Evolutionary conservation across 2,113 vertebrate genomes (phyloP), one percentile per base, ranked within the genome.

Genomic region (Coracopsis vasa): DNA sequence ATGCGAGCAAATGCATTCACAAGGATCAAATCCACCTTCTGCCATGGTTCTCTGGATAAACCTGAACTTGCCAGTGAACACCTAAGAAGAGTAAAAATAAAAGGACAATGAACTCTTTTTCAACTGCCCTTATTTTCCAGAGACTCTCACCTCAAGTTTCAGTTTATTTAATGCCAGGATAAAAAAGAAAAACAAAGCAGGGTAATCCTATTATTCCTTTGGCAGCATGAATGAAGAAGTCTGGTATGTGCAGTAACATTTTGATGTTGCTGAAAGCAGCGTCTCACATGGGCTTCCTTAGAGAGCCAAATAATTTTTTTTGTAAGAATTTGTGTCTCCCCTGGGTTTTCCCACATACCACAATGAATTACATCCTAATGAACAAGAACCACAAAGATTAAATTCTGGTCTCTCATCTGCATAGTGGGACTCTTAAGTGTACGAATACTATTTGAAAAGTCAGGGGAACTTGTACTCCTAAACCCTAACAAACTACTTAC

Each of bases 11-110:
- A 99, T 98, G 96, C 99, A 99, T 98, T 99, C 99, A 92, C 99
- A 99, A 42, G 99, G 99, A 98, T 99, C 99, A 94, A 98, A 99
- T 91, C 99, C 99, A 92, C 98, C 99, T 97, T 99, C 99, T 62
- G 99, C 99, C 99, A 99, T 99, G 97, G 97, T 96, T 97, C 92
- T 88, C 70, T 92, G 89, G 94, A 83, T 91, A 96, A 97, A 95
- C 91, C 72, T 81, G n/a, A 96, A 95, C 85, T 91, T 94, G 37
- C 84, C 62, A 88, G 86, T 73, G 93, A 96, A 97, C 92, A 97
- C 96, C 97, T 98, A 96, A 61, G 60, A 96, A 82, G 37, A 96
- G 86, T 41, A 88, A 92, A 72, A 95, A 96, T 41, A 88, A 87
- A 91, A 94, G 93, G 86, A 97, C 70, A 92, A 91, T 91, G 71